A percentile compares a stretch with the other conserved stretches of the same genome.
phyloP scores from a whole-genome alignment of 2,888 invertebrate genomes.

The Ophonus ardosiacus region DNA sequence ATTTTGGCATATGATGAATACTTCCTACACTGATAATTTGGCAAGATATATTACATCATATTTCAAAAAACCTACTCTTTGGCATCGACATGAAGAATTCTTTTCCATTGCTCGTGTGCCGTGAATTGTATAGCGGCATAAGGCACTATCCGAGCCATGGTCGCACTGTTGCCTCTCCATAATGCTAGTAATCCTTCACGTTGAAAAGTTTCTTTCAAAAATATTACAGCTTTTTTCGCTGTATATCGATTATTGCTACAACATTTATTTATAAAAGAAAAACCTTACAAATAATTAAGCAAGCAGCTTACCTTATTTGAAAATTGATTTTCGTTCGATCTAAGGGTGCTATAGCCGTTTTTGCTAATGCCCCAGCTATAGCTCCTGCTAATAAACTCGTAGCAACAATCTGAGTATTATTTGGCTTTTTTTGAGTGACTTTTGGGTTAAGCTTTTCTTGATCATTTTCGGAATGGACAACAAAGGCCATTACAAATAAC shows the following conservation, averaged over 20 bases:
- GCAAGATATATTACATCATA: conserved; percentile 69
- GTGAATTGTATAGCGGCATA: conserved; percentile 99
- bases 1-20: neutral
- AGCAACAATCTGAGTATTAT: conserved; percentile 81
- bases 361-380: conserved; percentile 95
- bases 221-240: conserved; percentile 83
- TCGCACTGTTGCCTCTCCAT: conserved; percentile 99
- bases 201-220: conserved; percentile 83
- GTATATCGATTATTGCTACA: conserved; percentile 84
- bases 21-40: neutral
- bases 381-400: conserved; percentile 95
- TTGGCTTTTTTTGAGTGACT: conserved; percentile 65
- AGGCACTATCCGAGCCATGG: conserved; percentile 97
- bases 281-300: neutral
- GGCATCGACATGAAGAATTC: conserved; percentile 84
- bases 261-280: neutral
- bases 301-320: conserved; percentile 84
- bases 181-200: conserved; percentile 90
- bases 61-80: conserved; percentile 75
- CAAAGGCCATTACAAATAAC: conserved; percentile 53
- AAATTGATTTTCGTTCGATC: conserved; percentile 99
- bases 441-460: conserved; percentile 14
- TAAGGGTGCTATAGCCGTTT: conserved; percentile 97
- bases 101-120: conserved; percentile 98
- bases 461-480: conserved; percentile 33